Conservation (phyloP, 1,140 invertebrate species). For the Temnothorax longispinosus region DNA sequence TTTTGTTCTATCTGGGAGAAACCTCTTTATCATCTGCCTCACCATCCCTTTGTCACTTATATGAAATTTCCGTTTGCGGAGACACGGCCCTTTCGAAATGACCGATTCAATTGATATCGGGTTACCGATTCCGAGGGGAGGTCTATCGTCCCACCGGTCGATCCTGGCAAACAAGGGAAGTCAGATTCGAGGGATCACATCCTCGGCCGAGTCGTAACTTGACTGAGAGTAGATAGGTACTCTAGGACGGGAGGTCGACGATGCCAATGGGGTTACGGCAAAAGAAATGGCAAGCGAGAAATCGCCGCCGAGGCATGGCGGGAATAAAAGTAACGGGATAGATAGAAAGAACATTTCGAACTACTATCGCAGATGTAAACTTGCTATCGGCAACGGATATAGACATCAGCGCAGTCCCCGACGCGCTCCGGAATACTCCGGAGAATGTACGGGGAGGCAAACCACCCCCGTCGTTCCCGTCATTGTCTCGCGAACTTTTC, state of each 20-base stretch:
- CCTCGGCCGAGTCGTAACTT: constrained; percentile 58
- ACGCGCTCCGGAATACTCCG: not conserved
- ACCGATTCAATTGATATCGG: constrained; percentile 68
- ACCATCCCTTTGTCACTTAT: not conserved
- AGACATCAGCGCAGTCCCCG: constrained; percentile 38
- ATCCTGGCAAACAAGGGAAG: constrained; percentile 28
- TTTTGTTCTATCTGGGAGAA: not conserved
- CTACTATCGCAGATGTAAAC: constrained; percentile 76
- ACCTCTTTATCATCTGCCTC: not conserved
- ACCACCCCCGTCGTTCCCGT: constrained; percentile 7
- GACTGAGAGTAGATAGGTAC: constrained; percentile 47
- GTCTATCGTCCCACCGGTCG: not conserved
- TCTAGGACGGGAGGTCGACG: constrained; percentile 8
- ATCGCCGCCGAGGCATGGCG: constrained; percentile 16
- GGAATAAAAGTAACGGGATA: constrained; percentile 71
- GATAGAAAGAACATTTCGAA: constrained; percentile 65
- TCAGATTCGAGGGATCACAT: constrained; percentile 53
- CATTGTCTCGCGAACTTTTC: constrained; percentile 72
- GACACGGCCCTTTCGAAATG: constrained; percentile 23
- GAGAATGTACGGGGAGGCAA: constrained; percentile 7
- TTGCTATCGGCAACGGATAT: constrained; percentile 72
- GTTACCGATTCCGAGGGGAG: constrained; percentile 24
- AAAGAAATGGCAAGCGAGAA: constrained; percentile 39
- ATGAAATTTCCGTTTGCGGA: constrained; percentile 26
- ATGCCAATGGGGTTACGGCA: constrained; percentile 43